A percentile compares a stretch with the other conserved stretches of the same genome.
Evolutionary conservation across 1,140 invertebrate species (phyloP).

Genomic region (Lepidostoma basale): DNA sequence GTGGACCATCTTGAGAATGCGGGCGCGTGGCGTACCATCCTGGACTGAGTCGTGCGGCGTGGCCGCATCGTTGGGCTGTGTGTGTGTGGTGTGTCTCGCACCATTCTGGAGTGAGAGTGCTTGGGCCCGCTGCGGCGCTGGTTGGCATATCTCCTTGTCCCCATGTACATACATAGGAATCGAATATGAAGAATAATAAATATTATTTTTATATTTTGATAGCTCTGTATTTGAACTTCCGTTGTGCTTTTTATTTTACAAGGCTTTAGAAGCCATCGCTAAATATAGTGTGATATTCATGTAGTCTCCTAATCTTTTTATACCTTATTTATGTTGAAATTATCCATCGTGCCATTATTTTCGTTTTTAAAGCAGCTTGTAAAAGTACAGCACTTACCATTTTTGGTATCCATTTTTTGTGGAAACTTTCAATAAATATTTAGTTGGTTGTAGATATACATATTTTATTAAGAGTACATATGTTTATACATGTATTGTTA

Average conservation of each 20-base stretch:
- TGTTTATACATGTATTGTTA: slow-evolving; percentile 26
- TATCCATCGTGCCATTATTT: slow-evolving; percentile 38
- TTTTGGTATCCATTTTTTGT: slow-evolving; percentile 29
- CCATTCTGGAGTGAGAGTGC: neutral
- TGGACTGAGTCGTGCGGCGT: too few relatives aligned
- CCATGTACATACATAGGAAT: slow-evolving; percentile 40
- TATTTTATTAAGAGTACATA: slow-evolving; percentile 21
- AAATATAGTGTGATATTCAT: slow-evolving; percentile 47
- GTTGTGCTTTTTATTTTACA: slow-evolving; percentile 41
- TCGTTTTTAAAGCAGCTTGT: slow-evolving; percentile 20
- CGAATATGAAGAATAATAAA: slow-evolving; percentile 37
- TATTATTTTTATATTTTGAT: slow-evolving; percentile 65
- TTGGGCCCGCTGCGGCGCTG: neutral
- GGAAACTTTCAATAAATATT: slow-evolving; percentile 28
- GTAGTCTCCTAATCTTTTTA: slow-evolving; percentile 46
- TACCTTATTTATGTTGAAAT: slow-evolving; percentile 38
- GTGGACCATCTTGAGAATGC: too few relatives aligned
- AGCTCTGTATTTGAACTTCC: slow-evolving; percentile 59
- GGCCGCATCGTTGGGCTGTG: neutral
- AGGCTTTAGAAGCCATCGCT: slow-evolving; percentile 42
- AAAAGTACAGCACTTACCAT: slow-evolving; percentile 25
- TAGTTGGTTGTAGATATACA: slow-evolving; percentile 23
- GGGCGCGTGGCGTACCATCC: too few relatives aligned
- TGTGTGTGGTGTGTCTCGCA: neutral
- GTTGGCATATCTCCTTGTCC: neutral